phyloP scores from a whole-genome alignment of 2,888 invertebrate genomes.

The Lymantria monacha region DNA sequence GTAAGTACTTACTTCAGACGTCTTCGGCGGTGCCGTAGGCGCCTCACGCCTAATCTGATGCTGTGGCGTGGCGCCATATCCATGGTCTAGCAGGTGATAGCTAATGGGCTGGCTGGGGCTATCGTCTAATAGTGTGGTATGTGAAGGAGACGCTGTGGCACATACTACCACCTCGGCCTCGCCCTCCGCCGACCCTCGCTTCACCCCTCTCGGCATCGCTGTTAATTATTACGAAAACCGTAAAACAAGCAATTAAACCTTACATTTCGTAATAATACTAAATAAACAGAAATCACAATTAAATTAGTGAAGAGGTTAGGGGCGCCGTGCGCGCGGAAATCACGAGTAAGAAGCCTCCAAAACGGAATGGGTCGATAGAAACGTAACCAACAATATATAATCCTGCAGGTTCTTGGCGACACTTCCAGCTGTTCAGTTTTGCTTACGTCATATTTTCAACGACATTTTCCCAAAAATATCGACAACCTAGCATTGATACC shows the following conservation, averaged over 20 bases:
- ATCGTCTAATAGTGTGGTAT: constrained; percentile 74
- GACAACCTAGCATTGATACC: constrained; percentile 67
- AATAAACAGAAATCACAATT: constrained; percentile 65
- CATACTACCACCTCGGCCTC: constrained; percentile 77
- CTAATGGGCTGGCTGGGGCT: constrained; percentile 82
- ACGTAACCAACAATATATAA: constrained; percentile 47
- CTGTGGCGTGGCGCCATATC: constrained; percentile 92
- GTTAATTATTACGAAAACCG: constrained; percentile 42
- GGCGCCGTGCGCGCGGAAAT: constrained; percentile 79
- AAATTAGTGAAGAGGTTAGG: constrained; percentile 79
- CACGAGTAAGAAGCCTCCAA: constrained; percentile 68
- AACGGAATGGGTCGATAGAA: constrained; percentile 74
- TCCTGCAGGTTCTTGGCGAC: constrained; percentile 43
- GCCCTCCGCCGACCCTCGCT: constrained; percentile 81
- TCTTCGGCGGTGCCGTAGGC: constrained; percentile 79
- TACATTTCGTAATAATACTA: constrained; percentile 32
- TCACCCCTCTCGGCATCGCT: constrained; percentile 84
- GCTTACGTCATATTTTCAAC: constrained; percentile 75
- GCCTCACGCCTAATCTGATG: constrained; percentile 84
- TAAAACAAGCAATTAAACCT: constrained; percentile 29
- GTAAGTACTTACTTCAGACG: constrained; percentile 74
- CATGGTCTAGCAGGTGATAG: constrained; percentile 92
- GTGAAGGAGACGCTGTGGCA: constrained; percentile 80
- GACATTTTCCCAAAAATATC: constrained; percentile 71
- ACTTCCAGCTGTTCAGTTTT: constrained; percentile 57